Evolutionary conservation across 2,113 vertebrate genomes (phyloP), one percentile per base, ranked within the genome.

Genomic region (Orthonyx spaldingii): DNA sequence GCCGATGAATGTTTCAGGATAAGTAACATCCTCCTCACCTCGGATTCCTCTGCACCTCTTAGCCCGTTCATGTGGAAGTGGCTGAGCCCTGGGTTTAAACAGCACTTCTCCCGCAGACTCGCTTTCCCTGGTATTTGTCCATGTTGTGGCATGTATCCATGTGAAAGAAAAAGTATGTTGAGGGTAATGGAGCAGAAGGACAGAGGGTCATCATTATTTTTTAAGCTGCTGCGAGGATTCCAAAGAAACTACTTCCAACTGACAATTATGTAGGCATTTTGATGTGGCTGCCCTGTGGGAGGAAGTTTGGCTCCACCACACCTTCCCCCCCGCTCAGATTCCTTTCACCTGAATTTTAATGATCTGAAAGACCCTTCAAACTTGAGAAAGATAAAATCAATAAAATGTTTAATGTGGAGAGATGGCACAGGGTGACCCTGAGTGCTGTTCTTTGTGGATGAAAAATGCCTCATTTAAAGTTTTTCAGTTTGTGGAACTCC

Each of bases 1-100:
- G 61, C 44, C 3, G 18, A 94, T 95, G 74, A 95, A 97, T 96
- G 89, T 96, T 97, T 94, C 95, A 96, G 93, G 81, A 91, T 96
- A 96, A 94, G 90, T 94, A 95, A 96, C 92, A 72, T 90, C 90
- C 61, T 84, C 59, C 90, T 89, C 92, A 35, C 72, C 82, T 79
- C 18, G 1, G 33, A 90, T 91, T 91, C 84, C 92, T 94, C 85
- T 84, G 52, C 44, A 87, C 83, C 83, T 84, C 65, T 94, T 82
- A 90, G 95, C 30, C 69, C 57, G 83, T 6, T 96, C 95, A 75
- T 83, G 83, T 91, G 85, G 94, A 97, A 97, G 92, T 16, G 39
- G 79, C 89, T 82, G 23, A 87, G 89, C 4, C 5, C 60, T 24
- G 80, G 64, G 37, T 89, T 95, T 89, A 44, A 93, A 23, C 66